A percentile compares a stretch with the other conserved stretches of the same genome.
phyloP scores from a whole-genome alignment of 92 coral and sea anemone genomes.

The Desmophyllum pertusum region DNA sequence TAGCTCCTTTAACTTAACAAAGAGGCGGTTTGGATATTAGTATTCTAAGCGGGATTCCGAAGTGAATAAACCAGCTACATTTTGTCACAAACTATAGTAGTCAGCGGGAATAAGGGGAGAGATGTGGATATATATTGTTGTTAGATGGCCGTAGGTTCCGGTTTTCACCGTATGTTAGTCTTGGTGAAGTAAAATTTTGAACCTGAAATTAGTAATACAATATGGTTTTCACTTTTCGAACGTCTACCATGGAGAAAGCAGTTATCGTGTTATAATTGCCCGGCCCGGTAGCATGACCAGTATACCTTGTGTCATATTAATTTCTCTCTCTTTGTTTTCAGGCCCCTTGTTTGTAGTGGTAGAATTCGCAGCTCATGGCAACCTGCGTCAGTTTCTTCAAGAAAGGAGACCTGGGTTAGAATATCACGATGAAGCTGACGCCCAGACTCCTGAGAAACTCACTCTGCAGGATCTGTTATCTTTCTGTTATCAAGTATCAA shows the following conservation, averaged over 20 bases:
- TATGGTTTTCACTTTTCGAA: no score
- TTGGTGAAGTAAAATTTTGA: not conserved
- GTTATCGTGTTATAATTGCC: no score
- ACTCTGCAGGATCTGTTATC: conserved; percentile 73
- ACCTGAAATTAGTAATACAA: not conserved
- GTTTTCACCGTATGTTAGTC: not conserved
- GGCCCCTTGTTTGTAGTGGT: conserved; percentile 84
- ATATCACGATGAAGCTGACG: conserved; percentile 49
- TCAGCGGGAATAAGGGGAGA: not conserved
- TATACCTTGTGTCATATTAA: not conserved
- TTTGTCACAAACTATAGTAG: no score
- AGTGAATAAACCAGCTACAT: not conserved
- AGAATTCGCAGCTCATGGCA: conserved; percentile 82
- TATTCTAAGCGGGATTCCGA: not conserved
- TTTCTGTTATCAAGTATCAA: conserved; percentile 78
- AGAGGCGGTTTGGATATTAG: not conserved
- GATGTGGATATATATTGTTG: not conserved
- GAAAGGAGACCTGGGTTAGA: conserved; percentile 82
- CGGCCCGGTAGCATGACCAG: not conserved
- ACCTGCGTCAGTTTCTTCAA: conserved; percentile 78
- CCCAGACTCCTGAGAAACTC: conserved; percentile 59
- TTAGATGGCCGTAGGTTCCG: not conserved
- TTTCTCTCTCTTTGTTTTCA: conserved; percentile 15
- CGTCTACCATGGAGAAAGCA: not conserved
- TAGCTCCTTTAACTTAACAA: no score